These are phyloP conservation scores for Gambusia holbrooki DNA, from an alignment of 2,113 vertebrate genomes.

Conservation along the genomic window DNA sequence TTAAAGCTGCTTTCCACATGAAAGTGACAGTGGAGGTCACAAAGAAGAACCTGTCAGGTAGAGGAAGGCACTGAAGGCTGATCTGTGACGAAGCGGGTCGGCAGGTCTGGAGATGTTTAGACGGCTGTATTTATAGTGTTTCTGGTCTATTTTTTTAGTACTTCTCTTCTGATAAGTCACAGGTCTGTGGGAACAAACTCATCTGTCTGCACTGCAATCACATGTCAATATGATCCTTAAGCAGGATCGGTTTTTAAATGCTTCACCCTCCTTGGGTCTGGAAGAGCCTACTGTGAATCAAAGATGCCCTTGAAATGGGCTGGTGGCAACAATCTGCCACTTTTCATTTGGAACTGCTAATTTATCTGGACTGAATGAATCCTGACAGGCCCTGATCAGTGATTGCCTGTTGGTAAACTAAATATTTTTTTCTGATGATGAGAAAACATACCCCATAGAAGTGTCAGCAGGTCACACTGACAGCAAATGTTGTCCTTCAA, in stretches of 20 bases:
- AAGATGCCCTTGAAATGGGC: neutral
- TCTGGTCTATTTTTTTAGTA: constrained; percentile 26
- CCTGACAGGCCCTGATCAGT: no score
- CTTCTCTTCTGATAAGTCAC: constrained; percentile 46
- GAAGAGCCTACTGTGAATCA: neutral
- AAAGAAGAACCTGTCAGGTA: constrained; percentile 11
- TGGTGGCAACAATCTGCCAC: neutral
- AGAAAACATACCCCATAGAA: no score
- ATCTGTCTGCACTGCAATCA: constrained; percentile 3
- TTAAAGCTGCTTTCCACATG: constrained; percentile 19
- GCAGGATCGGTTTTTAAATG: neutral
- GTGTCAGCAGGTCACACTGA: no score
- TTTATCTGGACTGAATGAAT: neutral
- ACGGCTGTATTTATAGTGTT: constrained; percentile 27
- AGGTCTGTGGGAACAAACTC: constrained; percentile 25
- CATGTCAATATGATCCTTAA: neutral
- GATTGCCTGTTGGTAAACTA: no score
- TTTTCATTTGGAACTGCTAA: neutral
- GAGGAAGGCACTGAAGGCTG: constrained; percentile 23
- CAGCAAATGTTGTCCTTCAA: no score
- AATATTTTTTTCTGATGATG: no score
- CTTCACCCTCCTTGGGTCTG: neutral
- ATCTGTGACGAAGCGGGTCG: constrained; percentile 28
- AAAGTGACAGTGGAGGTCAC: constrained; percentile 21
- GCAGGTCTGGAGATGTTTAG: constrained; percentile 26